phyloP scores from a whole-genome alignment of 1,140 invertebrate species.

The Conopomorpha cramerella region DNA sequence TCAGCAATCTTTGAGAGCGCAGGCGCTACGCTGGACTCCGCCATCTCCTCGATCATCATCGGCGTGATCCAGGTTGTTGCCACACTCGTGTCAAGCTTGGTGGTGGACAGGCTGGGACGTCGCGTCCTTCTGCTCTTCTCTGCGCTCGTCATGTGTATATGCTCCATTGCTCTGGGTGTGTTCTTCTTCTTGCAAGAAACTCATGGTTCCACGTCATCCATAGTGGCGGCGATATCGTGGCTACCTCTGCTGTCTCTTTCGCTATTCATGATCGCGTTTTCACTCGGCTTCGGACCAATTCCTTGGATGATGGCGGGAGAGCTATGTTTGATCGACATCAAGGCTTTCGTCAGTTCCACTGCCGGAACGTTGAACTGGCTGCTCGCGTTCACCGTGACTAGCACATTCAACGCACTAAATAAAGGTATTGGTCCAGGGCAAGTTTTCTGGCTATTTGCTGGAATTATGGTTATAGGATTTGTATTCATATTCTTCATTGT shows the following conservation, averaged over 20 bases:
- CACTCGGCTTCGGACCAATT: conserved; percentile 77
- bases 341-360: conserved; percentile 74
- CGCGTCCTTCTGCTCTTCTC: conserved; percentile 72
- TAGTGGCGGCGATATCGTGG: conserved; percentile 64
- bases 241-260: conserved; percentile 74
- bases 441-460: conserved; percentile 83
- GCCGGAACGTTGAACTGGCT: conserved; percentile 80
- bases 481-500: conserved; percentile 79
- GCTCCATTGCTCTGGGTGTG: conserved; percentile 64
- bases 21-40: conserved; percentile 59
- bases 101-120: conserved; percentile 80
- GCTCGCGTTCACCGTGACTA: conserved; percentile 80
- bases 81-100: conserved; percentile 68
- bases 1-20: conserved; percentile 73
- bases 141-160: conserved; percentile 65
- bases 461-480: conserved; percentile 69
- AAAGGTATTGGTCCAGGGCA: conserved; percentile 61
- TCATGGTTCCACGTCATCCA: conserved; percentile 47
- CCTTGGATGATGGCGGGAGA: conserved; percentile 82
- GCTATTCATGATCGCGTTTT: conserved; percentile 78
- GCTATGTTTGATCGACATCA: conserved; percentile 74
- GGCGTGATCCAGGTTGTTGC: conserved; percentile 78
- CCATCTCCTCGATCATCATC: conserved; percentile 72
- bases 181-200: conserved; percentile 66
- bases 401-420: conserved; percentile 71